Base-by-base conservation (phyloP, 2,113 vertebrate species). In the Pampusana beccarii region DNA sequence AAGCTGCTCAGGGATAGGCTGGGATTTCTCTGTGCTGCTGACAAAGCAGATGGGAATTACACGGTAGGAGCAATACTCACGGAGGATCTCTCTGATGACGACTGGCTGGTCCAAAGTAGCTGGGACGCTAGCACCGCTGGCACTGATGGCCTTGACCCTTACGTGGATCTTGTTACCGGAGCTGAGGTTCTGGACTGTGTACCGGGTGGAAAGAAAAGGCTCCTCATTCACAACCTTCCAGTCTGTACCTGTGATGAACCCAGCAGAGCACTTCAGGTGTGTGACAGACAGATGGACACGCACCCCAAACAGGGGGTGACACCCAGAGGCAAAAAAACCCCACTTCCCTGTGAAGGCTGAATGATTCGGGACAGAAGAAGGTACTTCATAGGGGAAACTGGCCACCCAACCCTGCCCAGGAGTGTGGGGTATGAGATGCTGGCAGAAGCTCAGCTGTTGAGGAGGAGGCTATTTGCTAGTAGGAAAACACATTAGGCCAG, bases 191-290 rank as follows among this genome's bases (percentile, higher is more conserved):
- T 95, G 97, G 93, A 99, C 60, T 3, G 98, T 98, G 94, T 95
- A 98, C 36, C 97, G 97, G 38, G 98, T 98, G 53, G 98, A 97
- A 50, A 97, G 92, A 40, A 98, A 98, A 67, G 98, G 98, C 84
- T 98, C 98, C 72, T 97, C 20, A 3, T 98, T 99, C 86, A 93
- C 98, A 14, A 97, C 96, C 31, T 98, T 97, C 99, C 99, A 99
- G 48, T 98, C 98, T 14, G 97, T 54, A 90, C 98, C 99, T 99
- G 92, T 8, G 70, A 77, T 25, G 62, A 88, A 88, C 23, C 53
- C 86, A 13, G 44, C 74, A 77, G 60, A 77, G 54, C 16, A 9
- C 24, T 40, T 46, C 18, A 57, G 64, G 23, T 2, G 1, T 16
- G 29, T 11, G 6, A 3, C 0, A 11, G 50, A 10, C 66, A 65